phyloP scores from a whole-genome alignment of 2,888 invertebrate genomes.

The Cheilosia urbana region DNA sequence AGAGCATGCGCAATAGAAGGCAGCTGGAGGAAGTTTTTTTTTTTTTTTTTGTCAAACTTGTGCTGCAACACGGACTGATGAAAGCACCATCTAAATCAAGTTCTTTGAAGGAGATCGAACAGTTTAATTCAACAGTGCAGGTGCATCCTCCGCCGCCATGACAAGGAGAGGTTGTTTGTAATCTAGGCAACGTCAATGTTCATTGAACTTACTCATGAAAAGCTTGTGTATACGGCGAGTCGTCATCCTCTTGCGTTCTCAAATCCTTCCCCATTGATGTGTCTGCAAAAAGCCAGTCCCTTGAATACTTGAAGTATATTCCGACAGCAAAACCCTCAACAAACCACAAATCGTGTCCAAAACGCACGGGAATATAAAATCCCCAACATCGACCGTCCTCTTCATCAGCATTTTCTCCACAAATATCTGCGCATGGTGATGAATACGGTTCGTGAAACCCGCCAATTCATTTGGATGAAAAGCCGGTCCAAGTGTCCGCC shows the following conservation, averaged over 20 bases:
- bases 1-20: too few species aligned
- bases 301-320: not conserved
- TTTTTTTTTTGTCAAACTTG: too few species aligned
- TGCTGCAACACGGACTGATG: too few species aligned
- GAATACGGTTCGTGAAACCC: conserved; percentile 88
- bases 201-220: conserved; percentile 87
- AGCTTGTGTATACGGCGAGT: conserved; percentile 87
- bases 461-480: conserved; percentile 91
- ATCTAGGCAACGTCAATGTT: too few species aligned
- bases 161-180: too few species aligned
- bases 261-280: conserved; percentile 63
- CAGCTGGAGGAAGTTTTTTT: too few species aligned
- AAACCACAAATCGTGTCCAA: conserved; percentile 87
- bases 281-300: conserved; percentile 18
- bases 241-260: conserved; percentile 66
- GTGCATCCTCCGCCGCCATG: too few species aligned
- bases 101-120: too few species aligned
- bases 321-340: conserved; percentile 50
- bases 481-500: conserved; percentile 90
- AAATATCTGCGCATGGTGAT: conserved; percentile 86
- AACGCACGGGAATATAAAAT: conserved; percentile 87
- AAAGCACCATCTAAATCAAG: too few species aligned
- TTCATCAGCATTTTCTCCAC: conserved; percentile 84
- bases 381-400: conserved; percentile 83
- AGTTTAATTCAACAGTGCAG: too few species aligned